phyloP scores from a whole-genome alignment of 2,797 vertebrate species.

The Hozukius guyotensis region DNA sequence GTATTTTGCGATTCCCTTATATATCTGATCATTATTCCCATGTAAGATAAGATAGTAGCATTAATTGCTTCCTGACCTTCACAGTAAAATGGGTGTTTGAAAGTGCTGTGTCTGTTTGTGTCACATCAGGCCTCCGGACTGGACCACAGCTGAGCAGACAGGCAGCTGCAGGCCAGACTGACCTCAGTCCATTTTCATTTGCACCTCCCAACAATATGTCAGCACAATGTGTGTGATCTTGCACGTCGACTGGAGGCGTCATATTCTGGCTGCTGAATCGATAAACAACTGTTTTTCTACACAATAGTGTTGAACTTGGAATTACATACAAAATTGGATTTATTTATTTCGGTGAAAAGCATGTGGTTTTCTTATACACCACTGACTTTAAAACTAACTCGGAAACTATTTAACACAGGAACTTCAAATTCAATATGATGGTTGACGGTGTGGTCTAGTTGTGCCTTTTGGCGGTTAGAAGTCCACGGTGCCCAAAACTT shows the following conservation, averaged over 20 bases:
- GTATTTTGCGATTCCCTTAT: not conserved
- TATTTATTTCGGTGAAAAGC: too few species aligned
- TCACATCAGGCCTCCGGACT: not conserved
- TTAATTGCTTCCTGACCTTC: not conserved
- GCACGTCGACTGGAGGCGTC: not conserved
- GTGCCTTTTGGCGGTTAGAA: too few species aligned
- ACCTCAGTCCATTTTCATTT: constrained; percentile 1
- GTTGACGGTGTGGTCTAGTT: too few species aligned
- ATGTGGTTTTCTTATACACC: too few species aligned
- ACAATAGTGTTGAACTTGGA: not conserved
- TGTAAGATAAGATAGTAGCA: not conserved
- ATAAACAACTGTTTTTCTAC: not conserved
- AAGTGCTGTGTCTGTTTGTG: not conserved
- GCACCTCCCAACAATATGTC: not conserved
- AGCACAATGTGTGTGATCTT: not conserved
- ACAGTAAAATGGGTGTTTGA: not conserved
- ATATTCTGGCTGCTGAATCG: not conserved
- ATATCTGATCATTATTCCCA: not conserved
- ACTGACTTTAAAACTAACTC: too few species aligned
- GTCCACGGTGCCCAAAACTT: too few species aligned
- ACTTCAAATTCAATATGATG: too few species aligned
- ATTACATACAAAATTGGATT: not conserved
- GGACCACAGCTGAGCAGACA: constrained; percentile 19
- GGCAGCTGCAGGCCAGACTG: not conserved
- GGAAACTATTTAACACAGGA: too few species aligned